A percentile compares a stretch with the other conserved stretches of the same genome.
Conservation (phyloP, 2,797 vertebrate genomes). For the Pelodytes ibericus region DNA sequence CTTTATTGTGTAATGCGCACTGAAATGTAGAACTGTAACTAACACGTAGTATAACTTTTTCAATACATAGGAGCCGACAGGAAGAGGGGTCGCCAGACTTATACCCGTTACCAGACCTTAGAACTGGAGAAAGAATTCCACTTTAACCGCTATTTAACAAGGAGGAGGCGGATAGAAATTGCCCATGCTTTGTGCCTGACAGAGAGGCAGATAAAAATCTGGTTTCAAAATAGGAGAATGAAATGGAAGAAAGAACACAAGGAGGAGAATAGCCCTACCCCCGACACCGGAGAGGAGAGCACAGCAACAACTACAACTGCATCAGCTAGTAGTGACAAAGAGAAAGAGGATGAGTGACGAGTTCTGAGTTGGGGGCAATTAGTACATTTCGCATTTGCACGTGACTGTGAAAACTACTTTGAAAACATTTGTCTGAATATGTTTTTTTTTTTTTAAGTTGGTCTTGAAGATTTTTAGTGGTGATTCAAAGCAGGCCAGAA, state of each 20-base stretch:
- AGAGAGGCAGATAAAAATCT: conserved; percentile 88
- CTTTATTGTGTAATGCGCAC: conserved; percentile 16
- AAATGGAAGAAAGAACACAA: conserved; percentile 92
- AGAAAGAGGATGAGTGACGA: conserved; percentile 65
- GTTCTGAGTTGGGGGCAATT: not conserved
- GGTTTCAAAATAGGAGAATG: conserved; percentile 92
- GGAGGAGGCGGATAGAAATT: conserved; percentile 80
- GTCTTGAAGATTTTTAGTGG: conserved; percentile 8
- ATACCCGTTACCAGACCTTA: conserved; percentile 83
- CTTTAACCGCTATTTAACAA: conserved; percentile 83
- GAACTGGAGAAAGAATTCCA: conserved; percentile 86
- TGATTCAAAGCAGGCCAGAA: conserved; percentile 6
- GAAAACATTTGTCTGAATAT: conserved; percentile 3
- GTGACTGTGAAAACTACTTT: conserved; percentile 62
- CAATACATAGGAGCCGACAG: conserved; percentile 78
- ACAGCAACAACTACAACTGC: conserved; percentile 60
- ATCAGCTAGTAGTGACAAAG: conserved; percentile 65
- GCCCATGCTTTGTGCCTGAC: conserved; percentile 80
- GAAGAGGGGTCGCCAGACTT: conserved; percentile 87
- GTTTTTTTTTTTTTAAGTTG: conserved; percentile 1
- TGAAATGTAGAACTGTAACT: conserved; percentile 20
- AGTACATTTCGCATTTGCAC: conserved; percentile 60
- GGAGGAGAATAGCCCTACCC: conserved; percentile 66
- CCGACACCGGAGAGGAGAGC: conserved; percentile 28
- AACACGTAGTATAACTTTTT: conserved; percentile 14